These are phyloP conservation scores for Cephus runcator DNA, from an alignment of 2,888 invertebrate species.

Conservation along the genomic window DNA sequence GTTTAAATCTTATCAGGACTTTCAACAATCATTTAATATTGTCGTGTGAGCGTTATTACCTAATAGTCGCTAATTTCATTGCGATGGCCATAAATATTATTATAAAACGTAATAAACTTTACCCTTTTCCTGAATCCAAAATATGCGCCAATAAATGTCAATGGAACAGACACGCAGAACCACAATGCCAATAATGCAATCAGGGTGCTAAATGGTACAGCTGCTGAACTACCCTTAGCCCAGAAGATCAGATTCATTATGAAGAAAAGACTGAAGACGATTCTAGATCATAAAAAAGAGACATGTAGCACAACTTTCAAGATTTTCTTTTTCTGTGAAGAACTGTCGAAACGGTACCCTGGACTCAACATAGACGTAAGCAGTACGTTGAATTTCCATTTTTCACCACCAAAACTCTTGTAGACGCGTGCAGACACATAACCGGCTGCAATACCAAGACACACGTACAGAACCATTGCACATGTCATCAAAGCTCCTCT, in stretches of 20 bases:
- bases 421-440: conserved; percentile 97
- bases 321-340: background rate
- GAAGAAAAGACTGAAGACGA: conserved; percentile 97
- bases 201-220: conserved; percentile 96
- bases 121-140: conserved; percentile 98
- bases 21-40: background rate
- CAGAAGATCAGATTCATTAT: conserved; percentile 96
- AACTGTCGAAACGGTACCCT: conserved; percentile 72
- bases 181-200: conserved; percentile 94
- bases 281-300: conserved; percentile 68
- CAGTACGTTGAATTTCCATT: conserved; percentile 98
- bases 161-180: conserved; percentile 98
- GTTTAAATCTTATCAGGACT: background rate
- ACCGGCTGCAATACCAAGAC: conserved; percentile 96
- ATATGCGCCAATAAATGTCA: conserved; percentile 97
- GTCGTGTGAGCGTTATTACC: background rate
- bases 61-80: too few species aligned
- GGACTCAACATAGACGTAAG: conserved; percentile 97
- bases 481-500: conserved; percentile 99
- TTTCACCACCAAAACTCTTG: conserved; percentile 98
- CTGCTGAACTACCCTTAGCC: conserved; percentile 95
- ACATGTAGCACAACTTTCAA: background rate
- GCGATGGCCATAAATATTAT: background rate
- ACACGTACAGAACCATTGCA: conserved; percentile 95
- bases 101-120: conserved; percentile 41